Percentiles rank a stretch among this genome's conserved stretches.
Evolutionary conservation across 2,113 vertebrate genomes (phyloP).

Genomic region (Athene cunicularia): DNA sequence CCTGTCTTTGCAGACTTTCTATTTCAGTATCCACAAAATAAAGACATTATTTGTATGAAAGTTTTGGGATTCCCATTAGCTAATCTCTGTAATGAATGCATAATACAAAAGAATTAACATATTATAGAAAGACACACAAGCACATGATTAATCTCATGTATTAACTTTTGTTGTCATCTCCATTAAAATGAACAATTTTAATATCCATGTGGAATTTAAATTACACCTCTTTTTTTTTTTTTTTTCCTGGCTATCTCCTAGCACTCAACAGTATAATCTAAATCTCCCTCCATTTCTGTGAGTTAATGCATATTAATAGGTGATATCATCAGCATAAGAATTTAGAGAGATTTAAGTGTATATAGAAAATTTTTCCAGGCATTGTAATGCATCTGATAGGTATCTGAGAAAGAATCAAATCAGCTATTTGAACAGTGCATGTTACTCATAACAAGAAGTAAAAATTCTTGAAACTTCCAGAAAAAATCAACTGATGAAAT

Average conservation of each 20-base stretch:
- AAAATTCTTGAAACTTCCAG: constrained; percentile 14
- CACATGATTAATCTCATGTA: background rate
- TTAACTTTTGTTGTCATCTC: background rate
- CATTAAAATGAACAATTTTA: background rate
- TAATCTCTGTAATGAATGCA: background rate
- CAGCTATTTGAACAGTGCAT: background rate
- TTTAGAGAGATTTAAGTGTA: background rate
- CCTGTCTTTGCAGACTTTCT: background rate
- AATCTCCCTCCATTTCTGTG: background rate
- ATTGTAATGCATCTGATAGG: background rate
- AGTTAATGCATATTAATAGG: background rate
- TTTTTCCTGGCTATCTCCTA: background rate
- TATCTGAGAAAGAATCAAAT: background rate
- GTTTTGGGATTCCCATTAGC: background rate
- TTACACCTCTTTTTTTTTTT: background rate
- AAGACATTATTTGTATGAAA: background rate
- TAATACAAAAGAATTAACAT: background rate
- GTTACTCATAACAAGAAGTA: background rate
- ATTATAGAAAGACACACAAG: background rate
- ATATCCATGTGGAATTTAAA: background rate
- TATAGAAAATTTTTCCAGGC: background rate
- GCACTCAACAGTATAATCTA: background rate
- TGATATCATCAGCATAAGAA: background rate
- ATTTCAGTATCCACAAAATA: background rate
- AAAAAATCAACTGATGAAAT: constrained; percentile 28